Evolutionary conservation across 2,113 vertebrate species (phyloP).

Genomic region (Hyperopisus bebe): DNA sequence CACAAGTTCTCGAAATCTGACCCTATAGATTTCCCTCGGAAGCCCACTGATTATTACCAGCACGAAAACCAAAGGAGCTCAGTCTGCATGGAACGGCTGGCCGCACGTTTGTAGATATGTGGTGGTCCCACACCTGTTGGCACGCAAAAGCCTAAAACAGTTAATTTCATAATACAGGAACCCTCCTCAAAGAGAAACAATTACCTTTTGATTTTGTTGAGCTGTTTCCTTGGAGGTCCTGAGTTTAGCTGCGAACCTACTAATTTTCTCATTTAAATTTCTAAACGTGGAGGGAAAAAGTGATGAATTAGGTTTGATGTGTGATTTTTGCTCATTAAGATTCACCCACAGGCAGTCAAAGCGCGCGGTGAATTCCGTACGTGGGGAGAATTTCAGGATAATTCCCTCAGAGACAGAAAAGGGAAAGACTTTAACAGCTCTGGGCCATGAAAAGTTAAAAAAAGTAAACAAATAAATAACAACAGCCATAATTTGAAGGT

Average conservation of each 20-base stretch:
- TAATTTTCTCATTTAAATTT: constrained; percentile 20
- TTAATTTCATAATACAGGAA: background rate
- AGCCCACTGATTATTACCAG: background rate
- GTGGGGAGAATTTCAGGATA: background rate
- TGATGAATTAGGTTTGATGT: constrained; percentile 17
- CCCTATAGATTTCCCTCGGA: background rate
- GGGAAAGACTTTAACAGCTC: background rate
- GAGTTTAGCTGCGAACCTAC: background rate
- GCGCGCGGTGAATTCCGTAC: background rate
- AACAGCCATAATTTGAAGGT: background rate
- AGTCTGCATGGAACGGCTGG: background rate
- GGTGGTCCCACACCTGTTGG: background rate
- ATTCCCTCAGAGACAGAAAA: background rate
- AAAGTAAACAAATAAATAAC: background rate
- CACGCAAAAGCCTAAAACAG: background rate
- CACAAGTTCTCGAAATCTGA: background rate
- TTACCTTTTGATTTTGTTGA: background rate
- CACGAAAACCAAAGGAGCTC: background rate
- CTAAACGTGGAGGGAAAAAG: background rate
- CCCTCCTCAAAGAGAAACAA: background rate
- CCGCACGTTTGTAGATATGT: background rate
- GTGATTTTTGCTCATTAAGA: constrained; percentile 15
- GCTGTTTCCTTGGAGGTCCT: background rate
- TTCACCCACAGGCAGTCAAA: constrained; percentile 9
- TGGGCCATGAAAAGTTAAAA: background rate